These are phyloP conservation scores for Bilobella aurantiaca DNA, from an alignment of 1,140 invertebrate genomes.

Conservation along the genomic window DNA sequence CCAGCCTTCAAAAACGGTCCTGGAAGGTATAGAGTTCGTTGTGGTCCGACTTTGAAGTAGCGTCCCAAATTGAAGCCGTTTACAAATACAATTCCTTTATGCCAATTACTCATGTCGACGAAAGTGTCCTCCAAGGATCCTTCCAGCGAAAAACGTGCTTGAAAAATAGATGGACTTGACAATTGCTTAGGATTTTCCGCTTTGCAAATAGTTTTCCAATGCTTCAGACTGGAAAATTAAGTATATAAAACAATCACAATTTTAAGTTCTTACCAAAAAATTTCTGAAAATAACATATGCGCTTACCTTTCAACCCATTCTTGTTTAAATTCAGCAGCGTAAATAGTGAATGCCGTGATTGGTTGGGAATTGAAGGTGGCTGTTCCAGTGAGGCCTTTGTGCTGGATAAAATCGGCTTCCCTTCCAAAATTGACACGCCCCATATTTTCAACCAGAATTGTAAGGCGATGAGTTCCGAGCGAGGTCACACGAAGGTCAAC, in stretches of 20 bases:
- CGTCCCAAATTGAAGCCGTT: conserved; percentile 54
- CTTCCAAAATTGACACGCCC: conserved; percentile 45
- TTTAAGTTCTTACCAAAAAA: not conserved
- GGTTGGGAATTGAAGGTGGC: conserved; percentile 38
- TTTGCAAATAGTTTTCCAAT: conserved; percentile 18
- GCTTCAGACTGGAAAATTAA: conserved; percentile 20
- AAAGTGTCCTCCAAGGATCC: conserved; percentile 39
- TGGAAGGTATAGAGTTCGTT: conserved; percentile 51
- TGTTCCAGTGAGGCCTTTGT: conserved; percentile 43
- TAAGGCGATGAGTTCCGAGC: conserved; percentile 29
- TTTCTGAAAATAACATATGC: too few relatives aligned
- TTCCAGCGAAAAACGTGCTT: conserved; percentile 36
- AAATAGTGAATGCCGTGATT: conserved; percentile 40
- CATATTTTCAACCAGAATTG: conserved; percentile 46
- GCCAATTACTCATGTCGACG: conserved; percentile 42
- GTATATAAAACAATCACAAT: not conserved
- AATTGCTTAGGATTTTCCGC: not conserved
- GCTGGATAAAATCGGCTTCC: conserved; percentile 37
- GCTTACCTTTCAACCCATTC: conserved; percentile 39
- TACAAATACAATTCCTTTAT: conserved; percentile 51
- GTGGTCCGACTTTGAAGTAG: conserved; percentile 45
- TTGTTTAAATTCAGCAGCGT: conserved; percentile 42
- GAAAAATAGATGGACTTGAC: conserved; percentile 38
- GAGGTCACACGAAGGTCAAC: not conserved
- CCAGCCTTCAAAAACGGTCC: conserved; percentile 46